Percentiles rank a stretch among this genome's conserved stretches.
phyloP scores from a whole-genome alignment of 2,888 invertebrate species.

The Neoascia interrupta region DNA sequence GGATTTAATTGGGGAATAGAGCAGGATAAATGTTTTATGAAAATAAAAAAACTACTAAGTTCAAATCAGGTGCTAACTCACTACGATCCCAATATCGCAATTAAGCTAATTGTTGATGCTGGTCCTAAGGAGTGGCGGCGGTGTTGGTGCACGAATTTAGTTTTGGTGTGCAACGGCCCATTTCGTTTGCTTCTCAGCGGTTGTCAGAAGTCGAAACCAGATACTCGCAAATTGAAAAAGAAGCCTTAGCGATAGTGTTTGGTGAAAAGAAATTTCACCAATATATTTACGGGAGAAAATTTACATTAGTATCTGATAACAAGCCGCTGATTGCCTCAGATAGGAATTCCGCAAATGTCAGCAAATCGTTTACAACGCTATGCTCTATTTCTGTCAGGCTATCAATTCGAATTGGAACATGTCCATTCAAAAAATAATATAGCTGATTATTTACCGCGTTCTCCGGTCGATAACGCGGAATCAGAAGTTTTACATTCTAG shows the following conservation, averaged over 20 bases:
- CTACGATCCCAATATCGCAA: not conserved
- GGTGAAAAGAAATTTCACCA: constrained; percentile 75
- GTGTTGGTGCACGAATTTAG: not conserved
- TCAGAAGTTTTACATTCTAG: not conserved
- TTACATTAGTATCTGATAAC: constrained; percentile 73
- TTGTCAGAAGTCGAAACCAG: constrained; percentile 71
- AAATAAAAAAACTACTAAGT: no score
- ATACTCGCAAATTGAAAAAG: constrained; percentile 71
- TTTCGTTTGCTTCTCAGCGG: constrained; percentile 73
- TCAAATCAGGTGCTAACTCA: not conserved
- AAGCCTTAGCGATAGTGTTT: constrained; percentile 74
- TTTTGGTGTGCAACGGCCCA: constrained; percentile 72
- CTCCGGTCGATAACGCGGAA: no score
- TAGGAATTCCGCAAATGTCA: constrained; percentile 72
- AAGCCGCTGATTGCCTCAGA: no score
- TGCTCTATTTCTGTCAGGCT: not conserved
- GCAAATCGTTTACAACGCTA: constrained; percentile 51
- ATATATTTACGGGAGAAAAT: constrained; percentile 75
- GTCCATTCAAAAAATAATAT: not conserved
- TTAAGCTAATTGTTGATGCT: not conserved
- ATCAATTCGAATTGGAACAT: not conserved
- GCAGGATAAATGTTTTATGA: no score
- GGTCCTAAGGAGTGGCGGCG: not conserved
- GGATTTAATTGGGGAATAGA: not conserved
- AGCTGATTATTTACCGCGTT: not conserved